Percentiles rank a stretch among this genome's conserved stretches.
Evolutionary conservation across 2,797 vertebrate genomes (phyloP).

Genomic region (Danio choprae): DNA sequence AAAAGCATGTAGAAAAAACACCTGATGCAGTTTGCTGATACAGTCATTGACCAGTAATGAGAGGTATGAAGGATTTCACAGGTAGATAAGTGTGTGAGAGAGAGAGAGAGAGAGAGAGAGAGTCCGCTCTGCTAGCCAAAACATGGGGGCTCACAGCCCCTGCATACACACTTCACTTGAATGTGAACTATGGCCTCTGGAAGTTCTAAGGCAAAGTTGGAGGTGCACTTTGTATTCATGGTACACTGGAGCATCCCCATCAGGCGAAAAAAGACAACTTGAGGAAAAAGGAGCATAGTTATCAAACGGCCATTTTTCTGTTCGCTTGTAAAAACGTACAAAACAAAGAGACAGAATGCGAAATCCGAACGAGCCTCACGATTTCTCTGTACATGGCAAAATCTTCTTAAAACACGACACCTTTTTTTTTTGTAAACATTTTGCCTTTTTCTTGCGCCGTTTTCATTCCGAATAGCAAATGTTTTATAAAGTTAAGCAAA

Average conservation of each 20-base stretch:
- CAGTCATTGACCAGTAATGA: conserved; percentile 99
- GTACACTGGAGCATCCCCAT: conserved; percentile 85
- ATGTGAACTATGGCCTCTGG: conserved; percentile 99
- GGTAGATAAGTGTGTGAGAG: conserved; percentile 96
- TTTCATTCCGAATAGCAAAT: conserved; percentile 67
- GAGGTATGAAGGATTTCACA: conserved; percentile 99
- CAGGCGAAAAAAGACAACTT: conserved; percentile 67
- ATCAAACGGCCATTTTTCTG: conserved; percentile 60
- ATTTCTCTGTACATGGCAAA: conserved; percentile 70
- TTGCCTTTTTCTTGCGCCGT: conserved; percentile 64
- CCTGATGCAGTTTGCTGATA: conserved; percentile 99
- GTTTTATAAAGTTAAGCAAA: conserved; percentile 73
- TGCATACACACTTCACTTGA: conserved; percentile 99
- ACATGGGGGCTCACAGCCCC: conserved; percentile 88
- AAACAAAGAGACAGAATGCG: conserved; percentile 54
- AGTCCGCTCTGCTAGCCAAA: conserved; percentile 93
- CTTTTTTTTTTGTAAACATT: conserved; percentile 79
- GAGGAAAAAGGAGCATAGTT: conserved; percentile 69
- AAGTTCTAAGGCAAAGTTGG: conserved; percentile 98
- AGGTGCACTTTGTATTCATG: conserved; percentile 94
- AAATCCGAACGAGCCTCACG: conserved; percentile 60
- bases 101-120: conserved; percentile 81
- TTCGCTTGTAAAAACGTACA: conserved; percentile 59
- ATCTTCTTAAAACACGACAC: conserved; percentile 61
- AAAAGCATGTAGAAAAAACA: conserved; percentile 99